These are phyloP conservation scores for Lepisosteus osseus DNA, from an alignment of 2,113 vertebrate genomes.

Conservation along the genomic window DNA sequence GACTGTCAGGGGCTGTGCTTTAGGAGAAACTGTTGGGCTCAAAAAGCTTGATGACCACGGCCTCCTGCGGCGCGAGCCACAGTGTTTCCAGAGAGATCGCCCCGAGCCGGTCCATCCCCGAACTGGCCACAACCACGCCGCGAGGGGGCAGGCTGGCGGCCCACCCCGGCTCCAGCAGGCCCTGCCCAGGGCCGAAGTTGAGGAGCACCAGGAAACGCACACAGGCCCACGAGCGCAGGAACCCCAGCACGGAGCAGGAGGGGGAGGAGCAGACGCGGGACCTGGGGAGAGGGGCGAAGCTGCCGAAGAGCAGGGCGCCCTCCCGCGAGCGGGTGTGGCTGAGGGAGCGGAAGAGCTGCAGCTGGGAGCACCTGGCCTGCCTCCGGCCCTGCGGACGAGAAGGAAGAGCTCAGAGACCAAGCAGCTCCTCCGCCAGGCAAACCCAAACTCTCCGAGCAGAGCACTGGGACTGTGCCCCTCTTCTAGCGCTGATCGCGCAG, in stretches of 20 bases:
- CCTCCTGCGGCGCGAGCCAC: slow-evolving; percentile 54
- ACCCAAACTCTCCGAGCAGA: neutral
- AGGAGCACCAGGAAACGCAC: slow-evolving; percentile 60
- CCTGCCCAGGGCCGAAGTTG: slow-evolving; percentile 47
- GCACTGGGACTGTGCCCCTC: neutral
- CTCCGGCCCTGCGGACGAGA: neutral
- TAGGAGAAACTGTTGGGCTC: slow-evolving; percentile 42
- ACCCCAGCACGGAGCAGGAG: slow-evolving; percentile 47
- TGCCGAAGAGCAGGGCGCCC: slow-evolving; percentile 58
- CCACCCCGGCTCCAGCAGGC: slow-evolving; percentile 43
- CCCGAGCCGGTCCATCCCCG: slow-evolving; percentile 51
- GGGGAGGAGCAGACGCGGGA: slow-evolving; percentile 22
- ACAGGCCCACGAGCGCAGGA: slow-evolving; percentile 66
- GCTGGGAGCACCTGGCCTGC: neutral
- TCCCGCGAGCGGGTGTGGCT: slow-evolving; percentile 52
- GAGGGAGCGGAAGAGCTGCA: slow-evolving; percentile 53
- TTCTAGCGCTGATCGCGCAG: too few species aligned
- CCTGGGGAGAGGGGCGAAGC: slow-evolving; percentile 54
- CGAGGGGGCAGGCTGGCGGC: slow-evolving; percentile 40
- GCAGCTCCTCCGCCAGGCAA: neutral
- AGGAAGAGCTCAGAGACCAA: neutral
- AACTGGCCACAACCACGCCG: slow-evolving; percentile 56
- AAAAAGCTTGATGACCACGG: slow-evolving; percentile 63
- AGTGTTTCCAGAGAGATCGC: slow-evolving; percentile 41
- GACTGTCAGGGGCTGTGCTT: neutral